Evolutionary conservation across 2,888 invertebrate species (phyloP), one percentile per base, ranked within the genome.

Genomic region (Ochropleura plecta): DNA sequence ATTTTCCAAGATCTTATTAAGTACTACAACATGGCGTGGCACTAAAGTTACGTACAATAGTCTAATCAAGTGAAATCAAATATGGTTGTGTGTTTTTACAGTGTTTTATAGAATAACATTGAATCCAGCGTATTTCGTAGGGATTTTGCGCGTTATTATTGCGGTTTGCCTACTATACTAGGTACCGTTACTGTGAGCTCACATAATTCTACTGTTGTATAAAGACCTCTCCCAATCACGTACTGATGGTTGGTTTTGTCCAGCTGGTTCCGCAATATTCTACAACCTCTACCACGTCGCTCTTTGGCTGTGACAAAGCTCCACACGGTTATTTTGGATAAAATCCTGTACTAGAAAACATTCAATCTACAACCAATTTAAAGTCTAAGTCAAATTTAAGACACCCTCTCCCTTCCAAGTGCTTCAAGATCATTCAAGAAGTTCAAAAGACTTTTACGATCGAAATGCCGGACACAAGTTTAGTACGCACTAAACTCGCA

Each of bases 391-490:
- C 9, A 10, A 5, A 0, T 55, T 12, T 14, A 63, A 64, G 18
- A 42, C 3, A 20, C 18, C 10, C 12, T n/a, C 46, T 51, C 12
- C 12, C 44, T 81, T 20, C 16, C n/a, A 55, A 66, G 9, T 51
- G n/a, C 20, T 59, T 44, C 49, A 4, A 70, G 51, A 71, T 53
- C 48, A 65, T 62, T 62, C 42, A 57, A 81, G 71, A 81, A 76
- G 42, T 77, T 60, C 51, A 53, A 81, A 76, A 48, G 49, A 40
- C 62, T 77, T 84, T 82, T 82, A 82, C n/a, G 59, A 68, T 53
- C 48, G 40, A 63, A 81, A 42, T 42, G 48, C 51, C 44, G 69
- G 55, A 51, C 71, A 67, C 53, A 69, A 82, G 69, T 85, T 83
- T 76, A 83, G 30, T 57, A 63, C 30, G 57, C 49, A 59, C 57